These are phyloP conservation scores for Lithobius niger DNA, from an alignment of 1,140 invertebrate genomes.

Conservation along the genomic window DNA sequence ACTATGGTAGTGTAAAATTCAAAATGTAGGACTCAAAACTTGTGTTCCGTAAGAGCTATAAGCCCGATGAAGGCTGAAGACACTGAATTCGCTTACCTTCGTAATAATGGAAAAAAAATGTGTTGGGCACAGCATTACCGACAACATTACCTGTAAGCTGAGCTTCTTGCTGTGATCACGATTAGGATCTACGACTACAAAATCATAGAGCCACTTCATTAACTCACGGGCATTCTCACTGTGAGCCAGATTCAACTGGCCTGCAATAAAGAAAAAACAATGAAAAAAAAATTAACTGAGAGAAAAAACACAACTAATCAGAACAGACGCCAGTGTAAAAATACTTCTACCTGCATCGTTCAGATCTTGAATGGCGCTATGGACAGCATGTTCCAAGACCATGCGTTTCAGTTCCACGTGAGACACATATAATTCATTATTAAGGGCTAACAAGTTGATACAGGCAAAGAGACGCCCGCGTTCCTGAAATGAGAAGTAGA, in stretches of 20 bases:
- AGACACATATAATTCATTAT: slow-evolving; percentile 42
- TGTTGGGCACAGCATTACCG: too few species aligned
- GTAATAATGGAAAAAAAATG: too few species aligned
- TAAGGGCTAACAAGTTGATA: slow-evolving; percentile 43
- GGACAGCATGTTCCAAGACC: slow-evolving; percentile 45
- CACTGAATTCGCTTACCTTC: too few species aligned
- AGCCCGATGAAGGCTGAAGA: too few species aligned
- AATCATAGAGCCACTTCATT: slow-evolving; percentile 43
- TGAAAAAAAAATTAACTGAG: too few species aligned
- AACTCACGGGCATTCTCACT: slow-evolving; percentile 43
- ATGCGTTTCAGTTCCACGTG: slow-evolving; percentile 41
- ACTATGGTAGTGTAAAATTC: too few species aligned
- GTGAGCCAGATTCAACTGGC: slow-evolving; percentile 23
- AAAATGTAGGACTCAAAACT: too few species aligned
- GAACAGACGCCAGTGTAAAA: too few species aligned
- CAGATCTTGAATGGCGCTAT: slow-evolving; percentile 42
- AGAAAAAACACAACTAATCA: too few species aligned
- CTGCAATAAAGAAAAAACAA: slow-evolving; percentile 13
- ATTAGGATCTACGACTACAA: slow-evolving; percentile 39
- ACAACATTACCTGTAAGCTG: slow-evolving; percentile 13
- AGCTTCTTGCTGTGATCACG: slow-evolving; percentile 39
- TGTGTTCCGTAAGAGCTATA: too few species aligned
- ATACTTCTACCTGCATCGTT: slow-evolving; percentile 35
- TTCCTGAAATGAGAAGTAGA: slow-evolving; percentile 29
- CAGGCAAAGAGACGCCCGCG: slow-evolving; percentile 46